Evolutionary conservation across 2,797 vertebrate species (phyloP), one percentile per base, ranked within the genome.

Genomic region (Sebastes matsubarae): DNA sequence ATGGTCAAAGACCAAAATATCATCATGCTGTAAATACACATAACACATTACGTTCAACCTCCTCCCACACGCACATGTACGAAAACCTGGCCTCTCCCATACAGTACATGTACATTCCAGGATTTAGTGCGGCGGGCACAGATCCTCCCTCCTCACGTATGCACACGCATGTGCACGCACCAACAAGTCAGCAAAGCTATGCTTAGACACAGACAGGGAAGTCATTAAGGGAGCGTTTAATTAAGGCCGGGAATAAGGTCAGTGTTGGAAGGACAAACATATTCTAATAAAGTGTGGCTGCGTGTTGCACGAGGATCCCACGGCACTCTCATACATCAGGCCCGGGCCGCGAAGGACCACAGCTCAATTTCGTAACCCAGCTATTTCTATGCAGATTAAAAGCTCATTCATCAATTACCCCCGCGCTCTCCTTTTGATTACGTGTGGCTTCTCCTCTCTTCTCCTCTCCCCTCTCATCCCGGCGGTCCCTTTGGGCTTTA

Each of bases 231-330:
- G 87, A 90, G 87, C 83, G 86, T 95, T 96, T 96, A 95, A 96
- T 96, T 96, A 95, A 94, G 91, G 90, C 87, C 77, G 86, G 89
- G 93, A 96, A 94, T 94, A 93, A 96, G 95, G 95, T 96, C 95
- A 94, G 80, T 27, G 58, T 88, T 87, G 88, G 93, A 96, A 96
- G 96, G 95, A 96, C 95, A 95, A 96, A 95, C 94, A 93, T 94
- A 93, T 92, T 94, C 89, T 93, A 93, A 96, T 94, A 92, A 95
- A 93, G 86, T 69, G 83, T 68, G 72, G 78, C 82, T 88, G 64
- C 25, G 36, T 46, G 64, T 88, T 85, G 83, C 78, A 75, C 32
- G 4, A 75, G 71, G 75, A 86, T 94, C 92, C 88, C 86, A 75
- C 79, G 36, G 83, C 73, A 58, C 75, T 65, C 86, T 88, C 81